Base-by-base conservation (phyloP, 1,140 invertebrate genomes). In the Drosophila erecta region DNA sequence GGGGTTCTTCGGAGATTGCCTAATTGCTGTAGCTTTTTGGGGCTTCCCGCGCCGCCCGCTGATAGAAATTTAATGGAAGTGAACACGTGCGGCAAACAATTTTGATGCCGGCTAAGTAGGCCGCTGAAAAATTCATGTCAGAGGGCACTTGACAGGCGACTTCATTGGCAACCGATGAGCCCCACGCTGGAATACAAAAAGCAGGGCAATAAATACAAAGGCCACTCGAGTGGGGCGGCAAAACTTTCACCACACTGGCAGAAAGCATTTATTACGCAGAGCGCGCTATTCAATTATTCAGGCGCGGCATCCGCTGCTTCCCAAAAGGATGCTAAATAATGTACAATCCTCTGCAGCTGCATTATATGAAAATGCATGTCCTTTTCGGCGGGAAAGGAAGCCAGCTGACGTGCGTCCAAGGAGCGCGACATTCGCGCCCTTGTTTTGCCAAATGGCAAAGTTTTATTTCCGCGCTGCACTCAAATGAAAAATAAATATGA, bases 401-500 rank as follows among this genome's bases (percentile, higher is more conserved):
- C 71, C 84, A 89, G 79, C 83, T 87, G 84, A 89, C 79, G 83
- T 87, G 83, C 71, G 80, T 84, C 80, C 80, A 73, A 83, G 80
- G 37, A 64, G 84, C 79, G 66, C 83, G 76, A 79, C 84, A 83
- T 79, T 86, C 75, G 70, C 84, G 79, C 79, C 85, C 80, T 87
- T 87, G 84, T 87, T 87, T 89, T 85, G 81, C 77, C 83, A 87
- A 89, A 87, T 89, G 83, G 84, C 81, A 90, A 90, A 90, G 78
- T 90, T 90, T 90, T 89, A 90, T 81, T 90, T 90, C 81, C 76
- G 74, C 54, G 41, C 76, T 73, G 83, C 84, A 81, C 80, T 90
- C 86, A 90, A 90, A 90, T 90, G 81, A 90, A 90, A 90, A 90
- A 90, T 90, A 90, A 90, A 90, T 90, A 90, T 90, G 85, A 90